A percentile compares a stretch with the other conserved stretches of the same genome.
Evolutionary conservation across 2,797 vertebrate genomes (phyloP).

Genomic region (Remorina albescens): DNA sequence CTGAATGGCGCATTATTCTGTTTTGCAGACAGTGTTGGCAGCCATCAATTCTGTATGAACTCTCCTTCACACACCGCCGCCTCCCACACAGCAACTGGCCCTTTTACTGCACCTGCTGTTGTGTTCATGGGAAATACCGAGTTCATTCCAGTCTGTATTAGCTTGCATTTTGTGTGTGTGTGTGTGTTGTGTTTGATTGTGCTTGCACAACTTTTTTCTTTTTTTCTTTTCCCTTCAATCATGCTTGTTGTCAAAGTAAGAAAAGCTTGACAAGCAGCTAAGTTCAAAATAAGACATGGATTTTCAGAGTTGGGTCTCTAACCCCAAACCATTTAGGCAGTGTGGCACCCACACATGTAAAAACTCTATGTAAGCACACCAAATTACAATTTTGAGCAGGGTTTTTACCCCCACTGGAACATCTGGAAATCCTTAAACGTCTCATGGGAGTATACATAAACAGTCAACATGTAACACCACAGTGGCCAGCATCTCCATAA

Average conservation of each 20-base stretch:
- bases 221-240: too few species aligned
- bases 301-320: constrained; percentile 23
- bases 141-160: constrained; percentile 45
- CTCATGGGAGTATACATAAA: background rate
- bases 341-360: background rate
- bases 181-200: constrained; percentile 30
- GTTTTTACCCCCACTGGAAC: background rate
- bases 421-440: background rate
- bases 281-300: constrained; percentile 12
- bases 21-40: constrained; percentile 71
- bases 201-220: too few species aligned
- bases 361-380: constrained; percentile 2
- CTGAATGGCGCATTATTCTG: constrained; percentile 77
- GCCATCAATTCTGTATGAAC: constrained; percentile 77
- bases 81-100: constrained; percentile 59
- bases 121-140: constrained; percentile 42
- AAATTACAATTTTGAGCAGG: background rate
- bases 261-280: constrained; percentile 28
- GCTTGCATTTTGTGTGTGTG: constrained; percentile 17
- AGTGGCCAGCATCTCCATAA: background rate
- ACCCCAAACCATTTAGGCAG: constrained; percentile 20
- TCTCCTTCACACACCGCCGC: constrained; percentile 69
- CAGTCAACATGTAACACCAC: background rate
- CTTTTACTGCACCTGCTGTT: constrained; percentile 57
- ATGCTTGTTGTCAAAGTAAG: too few species aligned